These are phyloP conservation scores for Aphaenogaster ashmeadi DNA, from an alignment of 1,140 invertebrate genomes.

Conservation along the genomic window DNA sequence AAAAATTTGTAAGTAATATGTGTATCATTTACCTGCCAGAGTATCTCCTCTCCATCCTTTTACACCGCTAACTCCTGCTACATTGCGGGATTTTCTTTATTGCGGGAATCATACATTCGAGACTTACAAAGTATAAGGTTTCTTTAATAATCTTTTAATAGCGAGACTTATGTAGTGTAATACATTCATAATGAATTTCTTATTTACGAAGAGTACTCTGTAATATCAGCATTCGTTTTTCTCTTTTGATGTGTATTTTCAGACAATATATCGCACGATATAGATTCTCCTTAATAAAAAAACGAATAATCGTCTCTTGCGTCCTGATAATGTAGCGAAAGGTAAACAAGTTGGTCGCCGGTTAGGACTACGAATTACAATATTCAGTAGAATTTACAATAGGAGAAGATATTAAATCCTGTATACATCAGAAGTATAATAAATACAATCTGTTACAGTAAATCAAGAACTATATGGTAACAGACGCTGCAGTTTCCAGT, in stretches of 20 bases:
- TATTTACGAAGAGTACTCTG: slow-evolving; percentile 64
- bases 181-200: slow-evolving; percentile 78
- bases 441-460: slow-evolving; percentile 7
- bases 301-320: slow-evolving; percentile 26
- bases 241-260: slow-evolving; percentile 75
- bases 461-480: slow-evolving; percentile 9
- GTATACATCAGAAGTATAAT: slow-evolving; percentile 23
- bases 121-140: slow-evolving; percentile 47
- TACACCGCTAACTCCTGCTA: background rate
- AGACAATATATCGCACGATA: slow-evolving; percentile 74
- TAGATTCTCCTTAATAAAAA: slow-evolving; percentile 14
- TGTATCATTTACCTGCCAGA: background rate
- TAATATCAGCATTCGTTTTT: slow-evolving; percentile 74
- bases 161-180: slow-evolving; percentile 10
- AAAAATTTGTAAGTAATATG: background rate
- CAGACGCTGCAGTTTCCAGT: background rate
- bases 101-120: background rate
- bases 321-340: background rate
- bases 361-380: slow-evolving; percentile 21
- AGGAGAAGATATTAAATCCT: slow-evolving; percentile 23
- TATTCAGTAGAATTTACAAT: slow-evolving; percentile 23
- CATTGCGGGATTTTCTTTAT: background rate
- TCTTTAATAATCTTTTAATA: slow-evolving; percentile 40
- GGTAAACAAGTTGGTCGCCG: slow-evolving; percentile 4
- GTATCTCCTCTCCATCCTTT: background rate